phyloP scores from a whole-genome alignment of 1,140 invertebrate species.

The Telenomus remus region DNA sequence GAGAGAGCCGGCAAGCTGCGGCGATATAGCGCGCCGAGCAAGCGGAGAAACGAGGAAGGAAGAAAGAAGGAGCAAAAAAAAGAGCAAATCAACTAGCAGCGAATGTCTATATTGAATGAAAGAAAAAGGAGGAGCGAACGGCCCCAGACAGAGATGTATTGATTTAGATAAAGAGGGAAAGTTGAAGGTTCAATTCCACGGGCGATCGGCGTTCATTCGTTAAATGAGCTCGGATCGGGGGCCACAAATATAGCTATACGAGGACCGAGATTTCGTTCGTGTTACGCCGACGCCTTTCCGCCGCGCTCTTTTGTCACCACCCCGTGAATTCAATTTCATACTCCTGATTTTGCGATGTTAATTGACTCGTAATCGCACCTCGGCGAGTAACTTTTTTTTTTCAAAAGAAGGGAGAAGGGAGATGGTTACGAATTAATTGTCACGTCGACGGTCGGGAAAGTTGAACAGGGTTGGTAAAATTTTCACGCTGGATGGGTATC shows the following conservation, averaged over 20 bases:
- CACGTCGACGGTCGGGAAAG: too few species aligned
- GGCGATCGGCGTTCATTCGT: constrained; percentile 58
- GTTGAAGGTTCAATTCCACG: constrained; percentile 58
- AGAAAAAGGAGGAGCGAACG: constrained; percentile 45
- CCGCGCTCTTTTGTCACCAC: constrained; percentile 13
- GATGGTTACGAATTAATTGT: too few species aligned
- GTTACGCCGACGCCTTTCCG: constrained; percentile 49
- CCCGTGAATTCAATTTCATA: constrained; percentile 27
- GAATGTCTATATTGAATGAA: constrained; percentile 55
- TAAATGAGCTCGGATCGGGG: constrained; percentile 43
- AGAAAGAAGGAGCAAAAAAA: too few species aligned
- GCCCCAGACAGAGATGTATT: constrained; percentile 53
- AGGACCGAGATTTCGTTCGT: constrained; percentile 43
- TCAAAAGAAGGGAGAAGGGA: too few species aligned
- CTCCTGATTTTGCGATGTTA: constrained; percentile 25
- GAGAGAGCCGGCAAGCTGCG: constrained; percentile 41
- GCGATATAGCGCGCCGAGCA: constrained; percentile 22
- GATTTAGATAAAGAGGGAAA: constrained; percentile 59
- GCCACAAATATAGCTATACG: constrained; percentile 51
- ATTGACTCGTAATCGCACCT: constrained; percentile 18
- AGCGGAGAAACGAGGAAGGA: constrained; percentile 47
- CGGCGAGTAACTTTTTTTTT: too few species aligned
- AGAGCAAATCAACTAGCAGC: constrained; percentile 43
- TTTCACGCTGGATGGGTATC: not conserved
- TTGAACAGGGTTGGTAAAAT: too few species aligned